Conservation (phyloP, 2,113 vertebrate genomes). For the Aegotheles bennettii region DNA sequence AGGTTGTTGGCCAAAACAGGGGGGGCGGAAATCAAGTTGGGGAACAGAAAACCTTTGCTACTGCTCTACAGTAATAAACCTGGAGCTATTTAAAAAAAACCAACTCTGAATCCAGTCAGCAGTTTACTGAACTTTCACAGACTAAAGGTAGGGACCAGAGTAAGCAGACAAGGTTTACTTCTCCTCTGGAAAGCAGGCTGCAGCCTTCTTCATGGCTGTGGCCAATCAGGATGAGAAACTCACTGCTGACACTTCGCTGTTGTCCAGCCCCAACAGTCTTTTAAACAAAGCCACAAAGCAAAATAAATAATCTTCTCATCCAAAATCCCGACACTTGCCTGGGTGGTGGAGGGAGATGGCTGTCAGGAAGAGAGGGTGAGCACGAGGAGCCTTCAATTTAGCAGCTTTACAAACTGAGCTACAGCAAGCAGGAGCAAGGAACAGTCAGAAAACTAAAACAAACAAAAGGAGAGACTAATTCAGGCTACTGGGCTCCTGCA, state of each 20-base stretch:
- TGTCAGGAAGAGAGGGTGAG: neutral
- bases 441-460: neutral
- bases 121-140: neutral
- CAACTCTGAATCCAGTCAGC: neutral
- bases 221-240: neutral
- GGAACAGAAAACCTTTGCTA: neutral
- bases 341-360: neutral
- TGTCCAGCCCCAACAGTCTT: neutral
- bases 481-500: neutral
- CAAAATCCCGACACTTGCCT: neutral
- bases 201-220: neutral
- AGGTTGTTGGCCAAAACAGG: neutral
- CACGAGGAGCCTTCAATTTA: neutral
- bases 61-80: neutral
- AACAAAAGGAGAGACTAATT: neutral
- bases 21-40: neutral
- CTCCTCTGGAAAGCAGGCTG: fast-evolving
- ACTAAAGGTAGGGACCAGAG: neutral
- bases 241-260: neutral
- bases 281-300: neutral
- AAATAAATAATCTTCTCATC: neutral
- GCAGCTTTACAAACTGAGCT: neutral
- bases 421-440: neutral
- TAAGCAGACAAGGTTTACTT: neutral
- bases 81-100: neutral